Evolutionary conservation across 2,888 invertebrate species (phyloP), one percentile per base, ranked within the genome.

Genomic region (Stenoptilia bipunctidactyla): DNA sequence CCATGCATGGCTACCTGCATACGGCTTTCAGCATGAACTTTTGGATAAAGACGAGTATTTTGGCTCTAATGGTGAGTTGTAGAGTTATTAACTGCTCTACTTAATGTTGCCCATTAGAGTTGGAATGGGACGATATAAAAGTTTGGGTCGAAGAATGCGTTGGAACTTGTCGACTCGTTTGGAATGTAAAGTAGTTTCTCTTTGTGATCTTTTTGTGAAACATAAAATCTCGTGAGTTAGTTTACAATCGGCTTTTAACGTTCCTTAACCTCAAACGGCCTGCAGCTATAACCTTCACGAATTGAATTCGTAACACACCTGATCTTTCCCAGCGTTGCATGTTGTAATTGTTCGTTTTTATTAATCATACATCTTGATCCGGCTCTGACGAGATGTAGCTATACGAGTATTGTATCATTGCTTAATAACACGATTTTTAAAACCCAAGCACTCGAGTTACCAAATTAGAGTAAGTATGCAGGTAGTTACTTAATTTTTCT

Each of bases 1-100:
- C 61, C 89, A 90, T 83, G 89, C 91, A 60, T 92, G 92, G 92
- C 85, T 91, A 73, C 92, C 91, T 53, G 91, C 91, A 56, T 92
- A 92, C 66, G 91, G 92, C 55, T 91, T 89, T 82, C 89, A 89
- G 77, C 88, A 88, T 67, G 89, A 89, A 45, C 79, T 88, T 58
- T 67, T 80, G 66, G 85, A 88, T 56, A 86, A 87, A 70, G 89
- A 89, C 62, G 89, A 89, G 68, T 88, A 86, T 73, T 79, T 88
- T 60, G 85, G 85, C 62, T 85, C 87, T 72, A 88, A 86, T 66
- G 88, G 87, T 88, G 83, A 85, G 82, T 86, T 66, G 20, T 39
- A 25, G 15, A 36, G 12, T 15, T 27, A 15, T 8, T 10, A 15
- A 9, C 15, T 12, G 9, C 9, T 13, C 25, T 27, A 36, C 34